These are phyloP conservation scores for Channa maculata DNA, from an alignment of 2,113 vertebrate species.

Conservation along the genomic window DNA sequence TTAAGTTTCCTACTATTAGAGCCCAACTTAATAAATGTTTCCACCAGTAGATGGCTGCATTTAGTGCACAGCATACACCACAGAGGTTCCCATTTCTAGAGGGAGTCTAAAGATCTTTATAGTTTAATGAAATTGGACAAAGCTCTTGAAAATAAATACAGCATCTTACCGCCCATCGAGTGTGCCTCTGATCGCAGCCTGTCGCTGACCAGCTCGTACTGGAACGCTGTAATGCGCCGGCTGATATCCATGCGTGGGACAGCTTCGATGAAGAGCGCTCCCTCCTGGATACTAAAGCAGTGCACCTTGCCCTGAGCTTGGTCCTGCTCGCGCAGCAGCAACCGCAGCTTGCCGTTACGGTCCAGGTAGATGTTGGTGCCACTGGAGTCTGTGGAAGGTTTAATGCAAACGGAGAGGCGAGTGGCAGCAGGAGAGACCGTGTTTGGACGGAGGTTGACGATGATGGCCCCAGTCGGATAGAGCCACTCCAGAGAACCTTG, in stretches of 20 bases:
- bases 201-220: slow-evolving; percentile 91
- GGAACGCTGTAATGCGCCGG: slow-evolving; percentile 93
- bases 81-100: slow-evolving; percentile 29
- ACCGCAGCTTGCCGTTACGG: slow-evolving; percentile 90
- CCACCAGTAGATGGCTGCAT: slow-evolving; percentile 73
- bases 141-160: background rate
- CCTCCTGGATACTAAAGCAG: slow-evolving; percentile 91
- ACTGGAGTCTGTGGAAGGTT: slow-evolving; percentile 88
- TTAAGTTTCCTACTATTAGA: slow-evolving; percentile 54
- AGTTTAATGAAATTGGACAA: background rate
- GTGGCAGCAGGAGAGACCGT: slow-evolving; percentile 83
- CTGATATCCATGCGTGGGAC: slow-evolving; percentile 93
- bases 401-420: slow-evolving; percentile 94
- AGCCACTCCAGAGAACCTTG: slow-evolving; percentile 95
- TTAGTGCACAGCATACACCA: slow-evolving; percentile 25
- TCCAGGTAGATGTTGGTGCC: slow-evolving; percentile 98
- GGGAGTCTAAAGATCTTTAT: slow-evolving; percentile 7
- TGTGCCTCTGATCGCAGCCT: slow-evolving; percentile 81
- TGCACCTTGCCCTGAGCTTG: slow-evolving; percentile 84
- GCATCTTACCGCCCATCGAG: slow-evolving; percentile 85
- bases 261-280: slow-evolving; percentile 94
- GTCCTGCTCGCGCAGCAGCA: slow-evolving; percentile 89
- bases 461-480: slow-evolving; percentile 96
- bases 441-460: slow-evolving; percentile 95
- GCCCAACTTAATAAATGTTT: slow-evolving; percentile 57